phyloP scores from a whole-genome alignment of 1,140 invertebrate genomes.

The Heliothis virescens region DNA sequence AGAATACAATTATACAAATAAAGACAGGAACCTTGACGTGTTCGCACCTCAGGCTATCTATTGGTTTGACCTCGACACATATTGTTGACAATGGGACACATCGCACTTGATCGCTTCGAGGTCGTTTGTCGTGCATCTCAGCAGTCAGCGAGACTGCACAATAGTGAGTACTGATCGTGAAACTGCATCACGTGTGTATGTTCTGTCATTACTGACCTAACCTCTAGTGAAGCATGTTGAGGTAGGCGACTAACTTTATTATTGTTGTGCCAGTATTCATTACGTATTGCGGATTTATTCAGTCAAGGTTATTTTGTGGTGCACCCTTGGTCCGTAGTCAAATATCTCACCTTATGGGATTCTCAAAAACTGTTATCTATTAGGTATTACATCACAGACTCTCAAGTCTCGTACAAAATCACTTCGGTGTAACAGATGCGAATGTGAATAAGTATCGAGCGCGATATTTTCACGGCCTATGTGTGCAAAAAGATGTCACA shows the following conservation, averaged over 20 bases:
- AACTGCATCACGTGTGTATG: neutral
- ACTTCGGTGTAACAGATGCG: neutral
- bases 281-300: too few relatives aligned
- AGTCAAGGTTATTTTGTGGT: too few relatives aligned
- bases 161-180: neutral
- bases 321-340: too few relatives aligned
- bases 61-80: slow-evolving; percentile 4
- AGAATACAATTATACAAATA: too few relatives aligned
- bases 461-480: slow-evolving; percentile 15
- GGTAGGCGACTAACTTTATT: neutral
- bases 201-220: neutral
- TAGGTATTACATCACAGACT: too few relatives aligned
- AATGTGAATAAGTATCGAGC: slow-evolving; percentile 2
- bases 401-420: neutral
- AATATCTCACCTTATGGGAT: too few relatives aligned
- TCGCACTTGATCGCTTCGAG: slow-evolving; percentile 13
- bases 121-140: neutral
- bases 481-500: slow-evolving; percentile 36
- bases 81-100: neutral
- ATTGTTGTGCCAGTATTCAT: too few relatives aligned
- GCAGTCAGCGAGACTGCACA: neutral
- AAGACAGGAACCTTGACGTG: neutral
- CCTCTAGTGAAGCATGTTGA: neutral
- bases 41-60: neutral
- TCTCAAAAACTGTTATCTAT: too few relatives aligned